These are phyloP conservation scores for Uria aalge DNA, from an alignment of 2,113 vertebrate species.

Conservation along the genomic window DNA sequence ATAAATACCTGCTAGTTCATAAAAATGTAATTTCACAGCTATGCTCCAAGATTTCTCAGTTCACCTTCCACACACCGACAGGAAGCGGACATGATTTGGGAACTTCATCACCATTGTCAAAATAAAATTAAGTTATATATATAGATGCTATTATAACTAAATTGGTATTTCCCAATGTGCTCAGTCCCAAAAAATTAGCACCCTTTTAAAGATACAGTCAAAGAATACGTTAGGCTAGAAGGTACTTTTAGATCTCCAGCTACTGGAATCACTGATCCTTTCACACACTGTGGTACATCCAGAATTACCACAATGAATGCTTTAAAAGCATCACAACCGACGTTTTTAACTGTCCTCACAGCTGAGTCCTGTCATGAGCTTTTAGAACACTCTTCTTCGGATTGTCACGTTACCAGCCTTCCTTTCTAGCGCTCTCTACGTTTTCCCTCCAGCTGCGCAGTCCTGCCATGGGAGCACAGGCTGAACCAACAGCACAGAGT, in stretches of 20 bases:
- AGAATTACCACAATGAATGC: fast-evolving
- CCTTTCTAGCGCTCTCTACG: background rate
- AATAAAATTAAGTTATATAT: background rate
- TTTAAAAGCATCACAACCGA: background rate
- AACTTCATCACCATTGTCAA: background rate
- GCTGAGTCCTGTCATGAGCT: background rate
- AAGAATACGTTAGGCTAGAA: background rate
- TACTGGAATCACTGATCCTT: background rate
- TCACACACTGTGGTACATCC: background rate
- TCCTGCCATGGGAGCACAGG: background rate
- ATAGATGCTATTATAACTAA: background rate
- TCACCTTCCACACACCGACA: background rate
- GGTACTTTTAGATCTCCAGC: background rate
- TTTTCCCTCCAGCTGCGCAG: background rate
- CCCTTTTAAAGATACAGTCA: background rate
- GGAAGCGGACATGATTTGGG: background rate
- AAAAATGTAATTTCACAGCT: background rate
- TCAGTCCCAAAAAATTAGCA: background rate
- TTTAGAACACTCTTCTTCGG: background rate
- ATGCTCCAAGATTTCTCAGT: background rate
- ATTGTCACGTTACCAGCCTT: background rate
- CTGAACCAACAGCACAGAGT: background rate
- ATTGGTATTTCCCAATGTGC: background rate
- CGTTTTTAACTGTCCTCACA: background rate
- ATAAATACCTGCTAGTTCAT: background rate